Conservation (phyloP, 2,888 invertebrate genomes). For the Scaptomyza parva region DNA sequence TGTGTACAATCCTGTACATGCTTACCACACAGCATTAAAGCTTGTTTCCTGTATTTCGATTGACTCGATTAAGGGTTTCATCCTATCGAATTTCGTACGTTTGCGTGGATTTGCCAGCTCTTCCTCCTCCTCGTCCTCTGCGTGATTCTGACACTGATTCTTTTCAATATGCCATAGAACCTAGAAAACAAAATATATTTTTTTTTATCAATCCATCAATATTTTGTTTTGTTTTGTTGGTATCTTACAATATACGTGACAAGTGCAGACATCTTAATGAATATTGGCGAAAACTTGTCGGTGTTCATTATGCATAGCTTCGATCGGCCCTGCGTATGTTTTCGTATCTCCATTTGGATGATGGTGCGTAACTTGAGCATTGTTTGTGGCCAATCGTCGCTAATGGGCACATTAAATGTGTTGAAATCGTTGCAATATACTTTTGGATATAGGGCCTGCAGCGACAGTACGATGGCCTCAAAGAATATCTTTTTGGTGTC, state of each 20-base stretch:
- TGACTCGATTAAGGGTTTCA: constrained; percentile 67
- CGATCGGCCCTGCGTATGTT: constrained; percentile 56
- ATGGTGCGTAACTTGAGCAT: constrained; percentile 74
- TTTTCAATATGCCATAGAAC: constrained; percentile 69
- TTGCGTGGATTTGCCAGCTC: constrained; percentile 47
- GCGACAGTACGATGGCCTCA: constrained; percentile 61
- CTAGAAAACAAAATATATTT: constrained; percentile 48
- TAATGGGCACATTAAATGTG: constrained; percentile 63
- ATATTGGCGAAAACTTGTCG: constrained; percentile 64
- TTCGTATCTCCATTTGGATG: constrained; percentile 78
- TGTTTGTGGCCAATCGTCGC: constrained; percentile 71
- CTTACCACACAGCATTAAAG: constrained; percentile 74
- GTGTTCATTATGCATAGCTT: constrained; percentile 53
- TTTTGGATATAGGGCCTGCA: constrained; percentile 79
- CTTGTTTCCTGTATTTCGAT: constrained; percentile 55
- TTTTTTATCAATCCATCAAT: neutral
- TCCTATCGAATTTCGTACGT: constrained; percentile 63
- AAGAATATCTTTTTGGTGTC: constrained; percentile 77
- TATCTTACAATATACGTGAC: constrained; percentile 75
- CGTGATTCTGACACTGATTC: neutral
- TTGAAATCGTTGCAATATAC: constrained; percentile 64
- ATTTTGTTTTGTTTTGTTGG: neutral
- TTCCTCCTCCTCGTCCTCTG: constrained; percentile 11
- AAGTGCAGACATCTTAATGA: constrained; percentile 77
- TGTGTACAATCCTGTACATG: no score